A percentile compares a stretch with the other conserved stretches of the same genome.
Conservation (phyloP, 1,140 invertebrate species). For the Ceratosolen solmsi region DNA sequence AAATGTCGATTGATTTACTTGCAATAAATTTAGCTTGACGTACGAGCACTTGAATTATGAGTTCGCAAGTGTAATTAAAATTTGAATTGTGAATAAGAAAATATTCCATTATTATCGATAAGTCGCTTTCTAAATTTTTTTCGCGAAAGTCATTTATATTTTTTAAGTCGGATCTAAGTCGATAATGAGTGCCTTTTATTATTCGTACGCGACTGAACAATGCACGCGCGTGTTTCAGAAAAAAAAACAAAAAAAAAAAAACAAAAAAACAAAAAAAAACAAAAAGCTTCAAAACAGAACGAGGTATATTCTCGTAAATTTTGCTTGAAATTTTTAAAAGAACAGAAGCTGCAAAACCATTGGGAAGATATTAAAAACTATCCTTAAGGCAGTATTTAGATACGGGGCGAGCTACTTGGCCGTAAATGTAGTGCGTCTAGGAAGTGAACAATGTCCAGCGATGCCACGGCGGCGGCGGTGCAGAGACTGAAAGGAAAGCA, state of each 20-base stretch:
- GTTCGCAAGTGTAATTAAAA: neutral
- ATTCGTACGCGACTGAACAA: neutral
- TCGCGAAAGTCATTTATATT: neutral
- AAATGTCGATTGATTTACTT: neutral
- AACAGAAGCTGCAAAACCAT: neutral
- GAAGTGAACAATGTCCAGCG: neutral
- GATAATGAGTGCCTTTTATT: neutral
- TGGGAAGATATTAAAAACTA: neutral
- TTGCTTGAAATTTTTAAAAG: neutral
- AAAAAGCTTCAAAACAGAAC: neutral
- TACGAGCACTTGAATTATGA: neutral
- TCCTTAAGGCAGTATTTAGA: neutral
- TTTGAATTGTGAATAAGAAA: neutral
- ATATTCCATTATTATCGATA: neutral
- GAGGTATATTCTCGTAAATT: neutral
- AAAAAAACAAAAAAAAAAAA: no score
- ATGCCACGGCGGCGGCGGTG: neutral
- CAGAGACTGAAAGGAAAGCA: neutral
- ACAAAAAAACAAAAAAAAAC: no score
- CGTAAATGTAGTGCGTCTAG: no score
- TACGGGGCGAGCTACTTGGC: neutral
- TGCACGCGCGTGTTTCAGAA: neutral
- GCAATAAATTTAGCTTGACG: neutral
- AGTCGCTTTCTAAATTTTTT: conserved; percentile 17
- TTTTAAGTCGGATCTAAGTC: neutral